A percentile compares a stretch with the other conserved stretches of the same genome.
phyloP scores from a whole-genome alignment of 2,113 vertebrate genomes.

The Hemicordylus capensis region DNA sequence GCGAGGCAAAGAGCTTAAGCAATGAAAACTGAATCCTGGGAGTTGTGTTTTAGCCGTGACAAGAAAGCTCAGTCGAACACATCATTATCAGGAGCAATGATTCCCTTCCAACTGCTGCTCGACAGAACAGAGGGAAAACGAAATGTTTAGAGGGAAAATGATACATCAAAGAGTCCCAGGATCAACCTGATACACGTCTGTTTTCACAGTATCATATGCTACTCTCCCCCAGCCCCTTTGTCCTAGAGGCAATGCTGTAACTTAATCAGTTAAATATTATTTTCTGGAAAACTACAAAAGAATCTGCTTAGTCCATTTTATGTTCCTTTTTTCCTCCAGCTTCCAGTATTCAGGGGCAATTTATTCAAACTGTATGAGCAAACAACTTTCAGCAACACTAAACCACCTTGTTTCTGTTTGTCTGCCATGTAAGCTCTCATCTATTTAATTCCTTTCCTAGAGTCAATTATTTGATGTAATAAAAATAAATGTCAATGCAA shows the following conservation, averaged over 20 bases:
- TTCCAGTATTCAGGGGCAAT: background rate
- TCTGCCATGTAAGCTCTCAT: constrained; percentile 36
- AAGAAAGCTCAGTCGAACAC: constrained; percentile 10
- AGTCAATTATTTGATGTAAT: constrained; percentile 60
- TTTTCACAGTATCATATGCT: background rate
- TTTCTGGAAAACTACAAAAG: background rate
- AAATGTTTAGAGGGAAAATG: background rate
- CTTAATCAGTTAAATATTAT: constrained; percentile 1
- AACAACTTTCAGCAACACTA: constrained; percentile 5
- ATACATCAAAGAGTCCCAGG: constrained; percentile 14
- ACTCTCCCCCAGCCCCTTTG: background rate
- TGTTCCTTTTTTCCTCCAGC: background rate
- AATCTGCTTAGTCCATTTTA: background rate
- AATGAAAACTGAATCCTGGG: background rate
- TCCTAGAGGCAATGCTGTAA: background rate
- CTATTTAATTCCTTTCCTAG: constrained; percentile 51
- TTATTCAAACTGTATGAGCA: background rate
- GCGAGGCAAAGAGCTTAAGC: background rate
- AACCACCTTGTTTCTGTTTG: constrained; percentile 42
- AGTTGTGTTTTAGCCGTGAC: background rate
- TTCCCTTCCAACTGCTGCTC: background rate
- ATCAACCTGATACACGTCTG: background rate
- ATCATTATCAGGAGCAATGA: background rate
- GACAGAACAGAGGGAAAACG: background rate
- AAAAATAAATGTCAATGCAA: constrained; percentile 55